Percentiles rank a stretch among this genome's conserved stretches.
Evolutionary conservation across 2,113 vertebrate species (phyloP).

Genomic region (Oophaga pumilio): DNA sequence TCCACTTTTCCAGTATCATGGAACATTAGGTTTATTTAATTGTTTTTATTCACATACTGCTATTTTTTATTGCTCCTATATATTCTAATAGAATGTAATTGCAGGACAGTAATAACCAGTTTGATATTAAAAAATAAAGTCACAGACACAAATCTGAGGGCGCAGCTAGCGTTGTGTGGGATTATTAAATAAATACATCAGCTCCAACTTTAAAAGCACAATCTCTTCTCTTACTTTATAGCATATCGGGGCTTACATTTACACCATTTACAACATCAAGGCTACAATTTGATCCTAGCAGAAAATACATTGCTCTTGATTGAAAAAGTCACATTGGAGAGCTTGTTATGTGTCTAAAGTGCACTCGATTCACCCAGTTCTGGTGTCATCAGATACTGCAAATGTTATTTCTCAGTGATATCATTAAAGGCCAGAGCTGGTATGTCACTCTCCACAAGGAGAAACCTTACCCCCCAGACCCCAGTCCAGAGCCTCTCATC

Average conservation of each 20-base stretch:
- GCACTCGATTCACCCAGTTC: neutral
- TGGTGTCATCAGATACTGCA: neutral
- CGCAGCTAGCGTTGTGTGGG: neutral
- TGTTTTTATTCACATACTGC: neutral
- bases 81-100: neutral
- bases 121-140: neutral
- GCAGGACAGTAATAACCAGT: neutral
- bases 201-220: neutral
- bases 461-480: too few relatives aligned
- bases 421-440: too few relatives aligned
- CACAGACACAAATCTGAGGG: neutral
- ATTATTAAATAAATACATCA: slow-evolving; percentile 19
- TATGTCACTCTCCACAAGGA: too few relatives aligned
- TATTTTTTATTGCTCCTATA: neutral
- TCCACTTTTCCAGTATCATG: neutral
- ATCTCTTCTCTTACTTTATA: neutral
- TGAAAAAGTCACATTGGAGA: slow-evolving; percentile 5
- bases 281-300: slow-evolving; percentile 25
- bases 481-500: too few relatives aligned
- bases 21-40: neutral
- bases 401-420: neutral
- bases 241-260: neutral
- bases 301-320: slow-evolving; percentile 21
- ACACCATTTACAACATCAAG: slow-evolving; percentile 20
- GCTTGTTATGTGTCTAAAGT: slow-evolving; percentile 26